Base-by-base conservation (phyloP, 2,113 vertebrate genomes). In the Rynchops niger region DNA sequence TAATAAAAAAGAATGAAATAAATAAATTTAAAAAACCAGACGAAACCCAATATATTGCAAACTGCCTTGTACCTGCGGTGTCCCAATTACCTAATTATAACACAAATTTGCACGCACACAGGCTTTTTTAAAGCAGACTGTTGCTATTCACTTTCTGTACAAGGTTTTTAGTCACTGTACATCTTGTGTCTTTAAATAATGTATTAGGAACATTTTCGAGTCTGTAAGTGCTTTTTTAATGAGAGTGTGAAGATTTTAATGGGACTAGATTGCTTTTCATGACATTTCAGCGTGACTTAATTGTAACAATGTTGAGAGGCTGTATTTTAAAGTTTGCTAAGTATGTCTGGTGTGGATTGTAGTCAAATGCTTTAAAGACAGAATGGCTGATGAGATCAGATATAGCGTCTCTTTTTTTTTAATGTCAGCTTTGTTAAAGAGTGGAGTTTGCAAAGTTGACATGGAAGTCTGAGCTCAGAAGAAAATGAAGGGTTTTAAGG, bases 181-280 rank as follows among this genome's bases (percentile, higher is more conserved):
- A 98, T 98, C 98, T 98, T 98, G 98, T 98, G 98, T 98, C 97
- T 98, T 98, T 98, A 98, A 99, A 99, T 99, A 98, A 99, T 99
- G 98, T 98, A 99, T 99, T 98, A 98, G 97, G 98, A 98, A 98
- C 98, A 98, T 98, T 98, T 98, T 98, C 97, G 89, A 98, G 97
- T 97, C 97, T 98, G 97, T 98, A 98, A 99, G 98, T 98, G 98
- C 98, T 98, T 98, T 98, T 98, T 98, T 98, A 99, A 99, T 99
- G 98, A 98, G 98, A 98, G 97, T 98, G 98, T 98, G 98, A 98
- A 98, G 98, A 98, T 98, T 98, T 98, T 99, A 99, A 99, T 99
- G 98, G 98, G 97, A 98, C 97, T 98, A 98, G 98, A 98, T 99
- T 98, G 98, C 98, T 98, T 98, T 98, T 98, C 98, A 98, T 98